Percentiles rank a stretch among this genome's conserved stretches.
phyloP scores from a whole-genome alignment of 2,797 vertebrate species.

The Alca torda region DNA sequence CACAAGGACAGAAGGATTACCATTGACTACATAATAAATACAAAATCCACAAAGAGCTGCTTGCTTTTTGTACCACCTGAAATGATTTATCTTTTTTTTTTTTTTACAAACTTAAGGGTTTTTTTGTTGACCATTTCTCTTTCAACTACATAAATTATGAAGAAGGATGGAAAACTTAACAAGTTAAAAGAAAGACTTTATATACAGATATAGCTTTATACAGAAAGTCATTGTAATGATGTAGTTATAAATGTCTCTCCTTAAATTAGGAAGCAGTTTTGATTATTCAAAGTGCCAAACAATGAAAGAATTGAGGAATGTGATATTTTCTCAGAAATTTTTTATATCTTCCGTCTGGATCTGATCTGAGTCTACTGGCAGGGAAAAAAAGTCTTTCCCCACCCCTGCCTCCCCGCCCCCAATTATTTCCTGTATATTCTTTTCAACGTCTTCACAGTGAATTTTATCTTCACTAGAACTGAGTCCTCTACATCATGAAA shows the following conservation, averaged over 20 bases:
- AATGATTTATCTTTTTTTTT: not conserved
- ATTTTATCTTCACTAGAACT: not conserved
- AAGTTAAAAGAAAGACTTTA: not conserved
- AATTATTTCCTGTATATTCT: not conserved
- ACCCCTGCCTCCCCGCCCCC: fast-evolving
- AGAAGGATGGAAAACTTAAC: not conserved
- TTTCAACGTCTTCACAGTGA: not conserved
- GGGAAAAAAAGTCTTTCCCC: not conserved
- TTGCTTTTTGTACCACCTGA: not conserved
- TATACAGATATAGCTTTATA: not conserved
- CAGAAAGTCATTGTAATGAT: not conserved
- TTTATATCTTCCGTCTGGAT: not conserved
- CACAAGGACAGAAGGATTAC: not conserved
- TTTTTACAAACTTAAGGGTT: not conserved
- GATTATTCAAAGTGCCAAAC: not conserved
- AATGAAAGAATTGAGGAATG: not conserved
- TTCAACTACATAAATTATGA: not conserved
- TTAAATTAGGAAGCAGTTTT: not conserved
- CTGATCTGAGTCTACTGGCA: not conserved
- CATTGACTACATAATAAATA: not conserved
- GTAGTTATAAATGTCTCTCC: not conserved
- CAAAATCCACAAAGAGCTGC: not conserved
- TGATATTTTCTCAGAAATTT: not conserved
- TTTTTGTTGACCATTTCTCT: not conserved
- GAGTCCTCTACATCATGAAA: not conserved